Evolutionary conservation across 2,113 vertebrate genomes (phyloP).

Genomic region (Pagrus major): DNA sequence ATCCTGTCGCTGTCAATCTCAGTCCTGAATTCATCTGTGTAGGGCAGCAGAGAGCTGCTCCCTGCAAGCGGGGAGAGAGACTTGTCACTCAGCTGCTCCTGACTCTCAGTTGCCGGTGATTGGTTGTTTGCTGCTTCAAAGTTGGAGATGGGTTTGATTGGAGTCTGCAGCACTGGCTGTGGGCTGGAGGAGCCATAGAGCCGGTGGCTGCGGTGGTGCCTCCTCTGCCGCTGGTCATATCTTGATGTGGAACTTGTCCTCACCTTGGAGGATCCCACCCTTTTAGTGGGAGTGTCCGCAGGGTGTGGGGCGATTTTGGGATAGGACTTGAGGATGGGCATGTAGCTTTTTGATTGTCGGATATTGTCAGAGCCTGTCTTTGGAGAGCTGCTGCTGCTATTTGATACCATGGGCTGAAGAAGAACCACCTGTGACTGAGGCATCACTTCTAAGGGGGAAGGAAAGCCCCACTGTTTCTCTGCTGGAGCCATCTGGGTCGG

Average conservation of each 20-base stretch:
- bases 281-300: constrained; percentile 74
- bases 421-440: constrained; percentile 90
- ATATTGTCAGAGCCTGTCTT: constrained; percentile 79
- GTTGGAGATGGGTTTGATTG: constrained; percentile 21
- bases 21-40: constrained; percentile 49
- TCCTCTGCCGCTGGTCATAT: constrained; percentile 60
- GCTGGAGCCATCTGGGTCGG: constrained; percentile 58
- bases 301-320: constrained; percentile 91
- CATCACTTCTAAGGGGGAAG: constrained; percentile 89
- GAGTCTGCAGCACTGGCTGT: constrained; percentile 20
- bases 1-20: constrained; percentile 11
- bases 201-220: constrained; percentile 58
- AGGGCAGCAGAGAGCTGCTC: constrained; percentile 20
- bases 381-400: constrained; percentile 65
- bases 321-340: constrained; percentile 90
- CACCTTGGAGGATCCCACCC: constrained; percentile 51
- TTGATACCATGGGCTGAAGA: constrained; percentile 86
- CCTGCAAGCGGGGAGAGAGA: constrained; percentile 31
- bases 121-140: constrained; percentile 39
- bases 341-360: constrained; percentile 83
- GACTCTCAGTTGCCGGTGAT: constrained; percentile 12
- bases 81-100: constrained; percentile 40
- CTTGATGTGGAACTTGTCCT: constrained; percentile 47
- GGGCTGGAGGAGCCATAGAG: constrained; percentile 43
- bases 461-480: constrained; percentile 89